Evolutionary conservation across 2,888 invertebrate species (phyloP).

Genomic region (Corbicula japonica): DNA sequence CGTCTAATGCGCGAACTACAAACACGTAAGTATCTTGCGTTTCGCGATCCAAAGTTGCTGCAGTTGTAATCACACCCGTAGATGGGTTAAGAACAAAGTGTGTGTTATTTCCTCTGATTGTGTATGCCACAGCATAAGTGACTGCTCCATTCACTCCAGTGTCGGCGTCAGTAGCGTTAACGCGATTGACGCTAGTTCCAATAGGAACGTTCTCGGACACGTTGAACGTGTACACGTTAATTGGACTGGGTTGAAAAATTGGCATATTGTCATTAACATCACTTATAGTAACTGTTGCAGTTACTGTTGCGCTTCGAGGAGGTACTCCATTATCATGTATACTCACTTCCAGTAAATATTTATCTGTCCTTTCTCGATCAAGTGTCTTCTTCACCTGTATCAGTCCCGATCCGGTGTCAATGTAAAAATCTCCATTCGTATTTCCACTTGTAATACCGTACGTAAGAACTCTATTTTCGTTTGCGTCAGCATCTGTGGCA

Average conservation of each 20-base stretch:
- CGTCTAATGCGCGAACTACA: slow-evolving; percentile 72
- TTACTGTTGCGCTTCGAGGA: slow-evolving; percentile 57
- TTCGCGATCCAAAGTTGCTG: slow-evolving; percentile 72
- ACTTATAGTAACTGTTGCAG: slow-evolving; percentile 71
- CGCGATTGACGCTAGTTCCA: slow-evolving; percentile 65
- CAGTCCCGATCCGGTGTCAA: slow-evolving; percentile 72
- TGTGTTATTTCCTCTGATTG: slow-evolving; percentile 61
- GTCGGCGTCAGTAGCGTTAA: slow-evolving; percentile 77
- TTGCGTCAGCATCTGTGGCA: slow-evolving; percentile 77
- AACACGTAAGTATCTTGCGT: slow-evolving; percentile 64
- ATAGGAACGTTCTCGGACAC: slow-evolving; percentile 75
- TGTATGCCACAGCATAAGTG: slow-evolving; percentile 61
- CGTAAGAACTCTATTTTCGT: slow-evolving; percentile 70
- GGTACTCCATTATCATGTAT: slow-evolving; percentile 69
- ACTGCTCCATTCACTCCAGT: slow-evolving; percentile 72
- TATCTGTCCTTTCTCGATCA: slow-evolving; percentile 77
- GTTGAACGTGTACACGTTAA: slow-evolving; percentile 67
- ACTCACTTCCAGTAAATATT: slow-evolving; percentile 70
- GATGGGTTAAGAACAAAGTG: slow-evolving; percentile 68
- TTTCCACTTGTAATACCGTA: slow-evolving; percentile 78
- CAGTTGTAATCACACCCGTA: slow-evolving; percentile 68
- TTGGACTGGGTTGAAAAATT: slow-evolving; percentile 62
- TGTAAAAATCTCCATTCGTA: slow-evolving; percentile 71
- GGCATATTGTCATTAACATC: slow-evolving; percentile 81
- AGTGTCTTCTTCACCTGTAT: slow-evolving; percentile 72